Evolutionary conservation across 2,888 invertebrate species (phyloP), one percentile per base, ranked within the genome.

Genomic region (Caenorhabditis afra): DNA sequence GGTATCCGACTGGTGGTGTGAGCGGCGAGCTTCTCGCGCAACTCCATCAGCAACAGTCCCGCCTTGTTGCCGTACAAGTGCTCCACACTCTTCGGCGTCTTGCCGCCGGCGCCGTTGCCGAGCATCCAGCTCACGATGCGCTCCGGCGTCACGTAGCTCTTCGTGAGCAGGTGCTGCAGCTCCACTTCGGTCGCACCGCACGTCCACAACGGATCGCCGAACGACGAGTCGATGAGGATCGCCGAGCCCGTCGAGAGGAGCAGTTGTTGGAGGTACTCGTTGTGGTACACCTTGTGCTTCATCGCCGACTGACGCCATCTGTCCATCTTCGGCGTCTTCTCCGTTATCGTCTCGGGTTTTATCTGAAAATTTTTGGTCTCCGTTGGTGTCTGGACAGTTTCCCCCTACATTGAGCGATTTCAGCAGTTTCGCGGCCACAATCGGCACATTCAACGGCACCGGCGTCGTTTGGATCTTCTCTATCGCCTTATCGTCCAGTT

Each of bases 231-330:
- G 22, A 90, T 70, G 8, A 90, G 74, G 55, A 90, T 81, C 7
- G 89, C 86, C 29, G 85, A 59, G 10, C 90, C 90, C 0, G 90
- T 90, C 35, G 86, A 85, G 14, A 90, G 79, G 22, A 90, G 81
- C 16, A 90, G 81, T 49, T 87, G 87, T 61, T 86, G 86, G n/a
- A 90, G 80, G 44, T 87, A 84, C 11, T 86, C 85, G 59, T 85
- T 85, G 74, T 88, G 86, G 16, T 77, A 73, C 37, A 90, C 80
- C 47, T 90, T 90, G 73, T 88, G 86, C 75, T 87, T 88, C 89
- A 90, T 89, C n/a, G 88, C 89, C 7, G 87, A 86, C 67, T 89
- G 89, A 8, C 89, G 74, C 88, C 89, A 87, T 47, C 87, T 68
- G 58, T 89, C 89, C 82, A 89, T 75, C 39, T 86, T 86, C 11